These are phyloP conservation scores for Nycticorax nycticorax DNA, from an alignment of 2,113 vertebrate species.

Conservation along the genomic window DNA sequence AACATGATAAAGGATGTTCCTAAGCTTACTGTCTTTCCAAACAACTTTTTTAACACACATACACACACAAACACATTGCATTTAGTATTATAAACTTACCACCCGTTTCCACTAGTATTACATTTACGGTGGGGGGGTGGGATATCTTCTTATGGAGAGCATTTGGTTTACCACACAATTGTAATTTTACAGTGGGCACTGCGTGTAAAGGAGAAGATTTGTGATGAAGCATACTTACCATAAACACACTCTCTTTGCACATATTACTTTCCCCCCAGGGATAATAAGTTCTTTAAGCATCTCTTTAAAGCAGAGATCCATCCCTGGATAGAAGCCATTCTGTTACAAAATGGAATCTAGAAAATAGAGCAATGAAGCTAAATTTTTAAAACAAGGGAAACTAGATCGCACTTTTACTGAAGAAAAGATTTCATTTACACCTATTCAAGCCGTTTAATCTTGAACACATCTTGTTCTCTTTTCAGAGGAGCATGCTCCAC, in stretches of 20 bases:
- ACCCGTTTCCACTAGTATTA: not conserved
- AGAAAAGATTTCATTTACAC: not conserved
- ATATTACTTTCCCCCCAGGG: not conserved
- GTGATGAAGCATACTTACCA: not conserved
- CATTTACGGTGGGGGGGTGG: fast-evolving
- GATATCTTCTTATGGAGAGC: not conserved
- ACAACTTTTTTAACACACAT: not conserved
- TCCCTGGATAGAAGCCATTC: not conserved
- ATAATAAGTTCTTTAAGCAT: not conserved
- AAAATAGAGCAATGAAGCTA: not conserved
- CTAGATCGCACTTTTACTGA: not conserved
- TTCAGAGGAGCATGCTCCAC: not conserved
- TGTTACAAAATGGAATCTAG: not conserved
- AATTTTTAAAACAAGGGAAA: slow-evolving; percentile 16
- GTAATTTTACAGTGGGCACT: not conserved
- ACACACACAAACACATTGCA: not conserved
- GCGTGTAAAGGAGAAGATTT: not conserved
- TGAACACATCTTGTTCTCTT: not conserved
- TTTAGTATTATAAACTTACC: not conserved
- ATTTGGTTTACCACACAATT: not conserved
- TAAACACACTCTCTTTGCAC: not conserved
- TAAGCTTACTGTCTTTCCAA: not conserved
- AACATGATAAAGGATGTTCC: not conserved
- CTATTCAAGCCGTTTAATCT: not conserved
- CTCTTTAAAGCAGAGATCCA: not conserved